Conservation (phyloP, 2,113 vertebrate genomes). For the Nothoprocta perdicaria region DNA sequence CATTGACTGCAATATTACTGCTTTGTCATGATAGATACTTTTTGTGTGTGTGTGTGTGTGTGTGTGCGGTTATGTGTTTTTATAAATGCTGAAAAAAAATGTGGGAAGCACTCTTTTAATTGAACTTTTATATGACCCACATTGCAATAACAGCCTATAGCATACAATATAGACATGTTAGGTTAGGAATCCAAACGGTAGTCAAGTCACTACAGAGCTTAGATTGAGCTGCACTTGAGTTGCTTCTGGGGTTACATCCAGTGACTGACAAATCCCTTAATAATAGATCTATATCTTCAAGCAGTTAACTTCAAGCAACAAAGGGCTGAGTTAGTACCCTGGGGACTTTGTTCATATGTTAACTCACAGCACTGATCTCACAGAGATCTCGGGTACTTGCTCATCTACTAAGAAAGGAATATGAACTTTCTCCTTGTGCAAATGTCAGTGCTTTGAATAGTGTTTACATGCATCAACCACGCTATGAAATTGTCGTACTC, state of each 20-base stretch:
- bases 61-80: background rate
- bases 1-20: background rate
- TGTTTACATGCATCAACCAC: accelerated
- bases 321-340: background rate
- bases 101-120: background rate
- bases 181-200: background rate
- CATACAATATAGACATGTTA: background rate
- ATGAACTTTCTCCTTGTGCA: background rate
- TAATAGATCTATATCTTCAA: background rate
- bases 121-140: background rate
- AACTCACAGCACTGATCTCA: background rate
- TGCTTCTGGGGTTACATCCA: background rate
- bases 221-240: background rate
- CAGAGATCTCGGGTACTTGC: background rate
- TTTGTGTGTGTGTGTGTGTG: background rate
- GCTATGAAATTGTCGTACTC: background rate
- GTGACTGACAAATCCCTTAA: background rate
- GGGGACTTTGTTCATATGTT: background rate
- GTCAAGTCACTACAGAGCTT: background rate
- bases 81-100: background rate
- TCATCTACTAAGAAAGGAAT: background rate
- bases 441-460: background rate
- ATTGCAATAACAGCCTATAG: background rate
- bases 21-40: background rate
- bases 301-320: background rate